Base-by-base conservation (phyloP, 2,797 vertebrate species). In the Pogonophryne albipinna region DNA sequence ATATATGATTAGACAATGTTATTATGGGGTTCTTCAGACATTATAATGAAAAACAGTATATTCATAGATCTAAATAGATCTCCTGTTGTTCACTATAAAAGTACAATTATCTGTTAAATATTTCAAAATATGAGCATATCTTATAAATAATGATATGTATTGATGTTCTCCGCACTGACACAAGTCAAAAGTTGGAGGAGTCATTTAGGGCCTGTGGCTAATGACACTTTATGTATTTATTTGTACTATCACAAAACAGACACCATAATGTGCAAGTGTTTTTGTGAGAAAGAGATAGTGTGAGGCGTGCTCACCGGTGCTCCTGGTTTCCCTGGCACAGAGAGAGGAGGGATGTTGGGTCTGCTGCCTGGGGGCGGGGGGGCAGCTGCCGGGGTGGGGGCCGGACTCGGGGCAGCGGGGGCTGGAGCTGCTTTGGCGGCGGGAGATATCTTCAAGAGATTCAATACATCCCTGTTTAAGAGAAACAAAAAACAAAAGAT, bases 391-490 rank as follows among this genome's bases (percentile, higher is more conserved):
- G 87, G 2, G 68, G 83, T 72, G 66, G 77, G 31, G 68, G 63
- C 49, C 46, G 72, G 83, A 50, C 79, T 71, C 0, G 77, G 85
- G 20, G 71, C 41, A 51, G 84, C 27, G 4, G 91, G 69, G 42
- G 79, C 79, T 55, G 87, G 53, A 16, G 91, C 82, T 46, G 88
- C 66, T 82, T 58, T 86, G 6, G 71, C 51, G 15, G 58, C 60
- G 27, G 90, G 90, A 31, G 79, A 94, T 63, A 83, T 89, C 83
- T 96, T 96, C 76, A 99, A 85, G 84, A 98, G 95, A 75, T 93
- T 96, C 74, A 99, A 91, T 44, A 95, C 98, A 93, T 99, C 98
- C 91, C 98, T 99, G 87, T 50, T 44, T 55, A 51, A 74, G 16
- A 4, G 34, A 52, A 65, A 62, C 63, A 5, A 55, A 42, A 34